A percentile compares a stretch with the other conserved stretches of the same genome.
Evolutionary conservation across 2,797 vertebrate species (phyloP).

Genomic region (Pangasius larnaudii): DNA sequence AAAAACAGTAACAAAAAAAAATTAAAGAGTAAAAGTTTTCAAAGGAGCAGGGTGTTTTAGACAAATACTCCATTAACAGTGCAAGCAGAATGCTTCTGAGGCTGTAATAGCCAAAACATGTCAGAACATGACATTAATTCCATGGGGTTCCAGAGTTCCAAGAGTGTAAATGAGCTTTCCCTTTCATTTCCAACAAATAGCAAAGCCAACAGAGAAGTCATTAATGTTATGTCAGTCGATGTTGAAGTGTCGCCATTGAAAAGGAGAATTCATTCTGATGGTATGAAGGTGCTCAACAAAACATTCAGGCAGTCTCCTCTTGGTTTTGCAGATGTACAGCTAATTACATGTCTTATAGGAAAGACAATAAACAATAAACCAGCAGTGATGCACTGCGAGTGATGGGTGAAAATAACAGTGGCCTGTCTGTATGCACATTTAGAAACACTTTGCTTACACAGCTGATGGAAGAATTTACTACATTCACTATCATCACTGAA

Average conservation of each 20-base stretch:
- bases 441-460: not conserved
- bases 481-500: too few relatives aligned
- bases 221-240: not conserved
- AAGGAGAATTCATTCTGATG: not conserved
- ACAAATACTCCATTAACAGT: not conserved
- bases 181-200: not conserved
- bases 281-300: not conserved
- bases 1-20: too few relatives aligned
- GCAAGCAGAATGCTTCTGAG: not conserved
- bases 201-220: not conserved
- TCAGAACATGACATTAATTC: not conserved
- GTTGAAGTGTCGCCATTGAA: not conserved
- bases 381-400: not conserved
- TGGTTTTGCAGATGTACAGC: not conserved
- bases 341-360: not conserved
- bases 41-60: too few relatives aligned
- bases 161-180: not conserved
- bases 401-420: not conserved
- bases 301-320: not conserved
- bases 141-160: not conserved
- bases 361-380: not conserved
- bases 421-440: too few relatives aligned
- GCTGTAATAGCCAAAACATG: not conserved
- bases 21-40: not conserved
- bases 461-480: not conserved